Base-by-base conservation (phyloP, 1,140 invertebrate genomes). In the Vanessa tameamea region DNA sequence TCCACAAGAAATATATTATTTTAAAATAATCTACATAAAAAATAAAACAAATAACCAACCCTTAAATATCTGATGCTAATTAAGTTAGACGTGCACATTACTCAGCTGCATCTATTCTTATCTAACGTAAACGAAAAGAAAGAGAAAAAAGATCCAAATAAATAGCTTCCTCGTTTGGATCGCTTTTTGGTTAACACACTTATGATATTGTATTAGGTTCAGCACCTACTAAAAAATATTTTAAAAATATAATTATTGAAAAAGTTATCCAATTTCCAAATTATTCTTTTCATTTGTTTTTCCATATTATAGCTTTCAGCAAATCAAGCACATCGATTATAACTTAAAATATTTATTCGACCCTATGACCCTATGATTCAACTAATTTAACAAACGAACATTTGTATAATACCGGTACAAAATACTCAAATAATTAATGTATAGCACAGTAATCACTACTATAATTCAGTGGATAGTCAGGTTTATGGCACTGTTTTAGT, bases 11-110 rank as follows among this genome's bases (percentile, higher is more conserved):
- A 31, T 31, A 4, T 31, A 31, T 31, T 4, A 6, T 31, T 31
- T 31, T 1, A 31, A 31, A 31, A 3, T 31, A 31, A 20, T 20
- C 26, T 31, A 31, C 20, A 20, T 20, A 20, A 20, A 20, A 20
- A 20, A 20, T 20, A 20, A 20, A 20, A 20, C 20, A 31, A 31
- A 6, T 31, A 31, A 31, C 69, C 16, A 48, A 16, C 51, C 84
- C 87, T 89, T 90, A 88, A 90, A 55, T 66, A 79, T 74, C 69
- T 83, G 80, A 88, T 81, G 70, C 81, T 89, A 87, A 90, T 89
- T 89, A 87, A 84, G 76, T 85, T 86, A 82, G 87, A 90, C 83
- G 81, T 78, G 80, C 72, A 77, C 83, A 86, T 86, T 86, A 88
- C 78, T 87, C 85, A 87, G 77, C 69, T 65, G 71, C 82, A 65